These are phyloP conservation scores for Aphelenchoides bicaudatus DNA, from an alignment of 2,888 invertebrate genomes.

Conservation along the genomic window DNA sequence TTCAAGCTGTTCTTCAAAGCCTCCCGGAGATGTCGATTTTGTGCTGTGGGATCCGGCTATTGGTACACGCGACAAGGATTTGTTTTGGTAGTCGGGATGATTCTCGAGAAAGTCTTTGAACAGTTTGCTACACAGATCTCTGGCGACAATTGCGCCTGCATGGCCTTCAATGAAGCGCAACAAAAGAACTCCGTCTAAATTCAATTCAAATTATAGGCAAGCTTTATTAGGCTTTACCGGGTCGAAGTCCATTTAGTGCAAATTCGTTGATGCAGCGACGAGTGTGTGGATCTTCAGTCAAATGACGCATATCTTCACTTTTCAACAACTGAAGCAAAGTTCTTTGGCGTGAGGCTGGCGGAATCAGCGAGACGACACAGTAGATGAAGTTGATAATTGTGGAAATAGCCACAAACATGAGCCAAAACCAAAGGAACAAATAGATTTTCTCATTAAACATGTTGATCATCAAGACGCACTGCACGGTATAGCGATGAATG, in stretches of 20 bases:
- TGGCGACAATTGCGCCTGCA: slow-evolving; percentile 59
- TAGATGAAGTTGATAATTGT: slow-evolving; percentile 63
- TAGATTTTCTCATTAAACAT: slow-evolving; percentile 61
- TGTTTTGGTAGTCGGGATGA: not conserved
- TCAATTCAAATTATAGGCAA: slow-evolving; percentile 16
- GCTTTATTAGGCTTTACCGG: slow-evolving; percentile 32
- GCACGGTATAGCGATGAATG: slow-evolving; percentile 57
- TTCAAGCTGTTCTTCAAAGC: slow-evolving; percentile 27
- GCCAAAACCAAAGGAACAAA: slow-evolving; percentile 62
- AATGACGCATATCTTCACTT: slow-evolving; percentile 30
- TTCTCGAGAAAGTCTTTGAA: slow-evolving; percentile 46
- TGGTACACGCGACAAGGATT: not conserved
- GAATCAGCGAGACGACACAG: slow-evolving; percentile 60
- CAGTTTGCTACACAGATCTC: slow-evolving; percentile 48
- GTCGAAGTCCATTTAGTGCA: slow-evolving; percentile 43
- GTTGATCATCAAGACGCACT: slow-evolving; percentile 60
- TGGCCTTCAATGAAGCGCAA: slow-evolving; percentile 59
- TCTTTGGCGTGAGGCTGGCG: slow-evolving; percentile 35
- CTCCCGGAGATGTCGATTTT: slow-evolving; percentile 52
- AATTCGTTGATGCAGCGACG: slow-evolving; percentile 36
- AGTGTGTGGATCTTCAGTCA: slow-evolving; percentile 28
- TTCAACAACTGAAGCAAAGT: slow-evolving; percentile 32
- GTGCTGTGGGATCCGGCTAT: slow-evolving; percentile 30
- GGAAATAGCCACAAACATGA: slow-evolving; percentile 62
- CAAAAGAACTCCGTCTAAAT: slow-evolving; percentile 55